These are phyloP conservation scores for Tachysurus vachellii DNA, from an alignment of 2,113 vertebrate species.

Conservation along the genomic window DNA sequence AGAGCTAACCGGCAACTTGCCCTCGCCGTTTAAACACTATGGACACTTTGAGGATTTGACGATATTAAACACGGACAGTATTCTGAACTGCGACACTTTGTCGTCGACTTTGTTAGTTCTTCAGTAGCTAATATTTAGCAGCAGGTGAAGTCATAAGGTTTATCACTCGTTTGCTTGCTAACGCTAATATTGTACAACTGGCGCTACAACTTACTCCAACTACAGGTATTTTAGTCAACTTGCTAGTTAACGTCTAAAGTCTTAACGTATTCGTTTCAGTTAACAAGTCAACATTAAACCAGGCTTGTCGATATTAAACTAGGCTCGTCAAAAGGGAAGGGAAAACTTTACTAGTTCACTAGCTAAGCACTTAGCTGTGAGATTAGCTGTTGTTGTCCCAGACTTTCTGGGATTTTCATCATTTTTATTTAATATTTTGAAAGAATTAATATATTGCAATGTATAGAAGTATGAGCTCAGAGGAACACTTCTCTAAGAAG, in stretches of 20 bases:
- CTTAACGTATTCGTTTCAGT: not conserved
- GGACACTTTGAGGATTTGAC: slow-evolving; percentile 1
- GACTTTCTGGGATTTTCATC: not conserved
- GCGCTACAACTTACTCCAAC: not conserved
- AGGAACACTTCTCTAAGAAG: slow-evolving; percentile 50
- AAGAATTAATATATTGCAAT: slow-evolving; percentile 48
- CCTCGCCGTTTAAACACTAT: slow-evolving; percentile 22
- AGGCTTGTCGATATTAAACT: not conserved
- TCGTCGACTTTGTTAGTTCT: slow-evolving; percentile 1
- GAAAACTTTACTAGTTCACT: not conserved
- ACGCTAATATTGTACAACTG: not conserved
- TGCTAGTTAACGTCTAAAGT: not conserved
- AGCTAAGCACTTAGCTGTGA: not conserved
- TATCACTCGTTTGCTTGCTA: not conserved
- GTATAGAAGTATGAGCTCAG: slow-evolving; percentile 59
- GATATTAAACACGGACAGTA: not conserved
- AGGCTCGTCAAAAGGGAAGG: not conserved
- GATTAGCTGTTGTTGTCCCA: not conserved
- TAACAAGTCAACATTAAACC: not conserved
- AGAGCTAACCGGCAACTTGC: slow-evolving; percentile 11
- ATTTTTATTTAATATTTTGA: not conserved
- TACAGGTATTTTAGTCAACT: not conserved
- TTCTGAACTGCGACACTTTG: slow-evolving; percentile 41
- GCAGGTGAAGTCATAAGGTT: not conserved
- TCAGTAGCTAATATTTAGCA: slow-evolving; percentile 54